Evolutionary conservation across 2,113 vertebrate species (phyloP).

Genomic region (Hippocampus zosterae): DNA sequence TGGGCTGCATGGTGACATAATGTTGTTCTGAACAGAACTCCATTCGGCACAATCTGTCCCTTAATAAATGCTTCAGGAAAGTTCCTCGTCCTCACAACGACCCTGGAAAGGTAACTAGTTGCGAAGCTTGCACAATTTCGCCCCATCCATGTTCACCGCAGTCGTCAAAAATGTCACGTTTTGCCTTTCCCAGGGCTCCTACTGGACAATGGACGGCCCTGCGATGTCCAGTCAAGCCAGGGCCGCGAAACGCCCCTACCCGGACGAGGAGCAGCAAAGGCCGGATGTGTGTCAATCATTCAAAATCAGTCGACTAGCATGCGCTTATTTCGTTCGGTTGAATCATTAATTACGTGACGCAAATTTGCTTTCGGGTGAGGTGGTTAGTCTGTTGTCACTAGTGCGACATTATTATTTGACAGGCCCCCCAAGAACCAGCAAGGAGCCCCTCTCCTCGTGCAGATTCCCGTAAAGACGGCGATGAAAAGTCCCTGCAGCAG

Average conservation of each 20-base stretch:
- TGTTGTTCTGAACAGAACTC: conserved; percentile 80
- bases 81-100: conserved; percentile 91
- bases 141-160: not conserved
- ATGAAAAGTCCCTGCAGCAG: conserved; percentile 22
- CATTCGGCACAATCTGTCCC: conserved; percentile 93
- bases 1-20: conserved; percentile 5
- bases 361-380: not conserved
- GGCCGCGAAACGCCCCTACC: conserved; percentile 81
- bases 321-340: not conserved
- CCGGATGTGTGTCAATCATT: conserved; percentile 26
- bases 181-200: conserved; percentile 81
- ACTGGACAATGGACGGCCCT: conserved; percentile 94
- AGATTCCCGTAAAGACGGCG: conserved; percentile 35
- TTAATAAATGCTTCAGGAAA: conserved; percentile 97
- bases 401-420: conserved; percentile 3
- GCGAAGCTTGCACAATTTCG: too few relatives aligned
- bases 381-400: not conserved
- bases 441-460: conserved; percentile 32
- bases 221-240: conserved; percentile 66
- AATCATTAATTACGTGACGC: not conserved
- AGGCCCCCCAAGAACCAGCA: conserved; percentile 30
- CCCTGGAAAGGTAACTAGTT: conserved; percentile 86
- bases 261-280: conserved; percentile 79
- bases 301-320: not conserved
- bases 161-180: not conserved